A percentile compares a stretch with the other conserved stretches of the same genome.
phyloP scores from a whole-genome alignment of 2,113 vertebrate species.

The Falco punctatus region DNA sequence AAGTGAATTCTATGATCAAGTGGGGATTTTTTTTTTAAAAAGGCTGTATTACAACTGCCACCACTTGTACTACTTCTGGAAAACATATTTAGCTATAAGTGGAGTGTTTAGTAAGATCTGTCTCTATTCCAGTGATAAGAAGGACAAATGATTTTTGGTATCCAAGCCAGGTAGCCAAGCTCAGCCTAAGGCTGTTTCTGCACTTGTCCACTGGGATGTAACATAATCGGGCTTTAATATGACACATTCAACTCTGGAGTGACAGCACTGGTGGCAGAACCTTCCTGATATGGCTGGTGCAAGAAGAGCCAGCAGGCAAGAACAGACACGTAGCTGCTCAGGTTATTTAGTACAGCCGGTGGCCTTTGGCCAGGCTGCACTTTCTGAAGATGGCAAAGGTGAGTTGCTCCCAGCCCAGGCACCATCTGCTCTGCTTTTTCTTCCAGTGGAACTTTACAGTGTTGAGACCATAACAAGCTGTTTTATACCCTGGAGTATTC shows the following conservation, averaged over 20 bases:
- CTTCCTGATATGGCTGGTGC: not conserved
- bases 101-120: not conserved
- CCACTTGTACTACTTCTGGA: not conserved
- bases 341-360: not conserved
- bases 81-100: not conserved
- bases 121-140: not conserved
- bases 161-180: not conserved
- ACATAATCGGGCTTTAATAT: not conserved
- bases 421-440: conserved; percentile 12
- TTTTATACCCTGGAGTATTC: not conserved
- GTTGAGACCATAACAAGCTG: not conserved
- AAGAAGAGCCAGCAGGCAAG: not conserved
- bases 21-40: not conserved
- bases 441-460: not conserved
- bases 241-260: rapidly evolving
- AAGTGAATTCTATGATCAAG: not conserved
- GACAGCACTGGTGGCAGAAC: not conserved
- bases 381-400: not conserved
- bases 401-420: not conserved
- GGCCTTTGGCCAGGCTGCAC: not conserved
- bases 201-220: not conserved
- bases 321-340: not conserved
- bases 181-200: not conserved
- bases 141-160: not conserved
- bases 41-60: not conserved